Base-by-base conservation (phyloP, 2,113 vertebrate species). In the Myiagra hebetior region DNA sequence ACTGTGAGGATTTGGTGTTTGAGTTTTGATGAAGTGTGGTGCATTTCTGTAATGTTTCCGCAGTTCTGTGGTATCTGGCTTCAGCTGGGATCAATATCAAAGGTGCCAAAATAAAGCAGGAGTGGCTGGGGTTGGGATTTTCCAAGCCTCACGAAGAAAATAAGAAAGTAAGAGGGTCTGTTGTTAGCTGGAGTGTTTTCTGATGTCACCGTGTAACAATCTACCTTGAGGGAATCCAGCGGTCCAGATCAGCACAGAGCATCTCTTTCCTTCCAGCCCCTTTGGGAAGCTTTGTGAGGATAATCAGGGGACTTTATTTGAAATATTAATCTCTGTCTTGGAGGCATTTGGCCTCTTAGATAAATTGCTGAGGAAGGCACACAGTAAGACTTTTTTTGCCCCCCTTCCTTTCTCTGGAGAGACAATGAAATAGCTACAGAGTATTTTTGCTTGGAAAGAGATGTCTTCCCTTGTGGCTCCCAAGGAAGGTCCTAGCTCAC, bases 101-200 rank as follows among this genome's bases (percentile, higher is more conserved):
- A 94, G 80, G 73, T 95, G 89, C 93, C 89, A 96, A 93, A 94
- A 89, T 86, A 94, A 94, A 96, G 94, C 62, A 92, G 84, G 74
- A 92, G 65, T 89, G 83, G 67, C 79, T 94, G 82, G 3, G 30
- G 55, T 77, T 75, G 89, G 73, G 56, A 73, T 94, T 92, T 89
- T 91, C 60, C 69, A 79, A 89, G 60, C 69, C 81, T 91, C 37
- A 94, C 47, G 72, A 87, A 91, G 68, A 91, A 93, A 89, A 84
- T 31, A 89, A 68, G 84, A 86, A 92, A 77, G 75, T 21, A 69
- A 95, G 84, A 94, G n/a, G 24, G 60, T 39, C 79, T 88, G 87
- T 69, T 91, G 79, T 93, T 89, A 67, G 72, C 49, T 82, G 49
- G 53, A 50, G 53, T 53, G 49, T 91, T 95, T 68, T 72, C 77